Evolutionary conservation across 2,888 invertebrate species (phyloP), one percentile per base, ranked within the genome.

Genomic region (Petrophora chlorosata): DNA sequence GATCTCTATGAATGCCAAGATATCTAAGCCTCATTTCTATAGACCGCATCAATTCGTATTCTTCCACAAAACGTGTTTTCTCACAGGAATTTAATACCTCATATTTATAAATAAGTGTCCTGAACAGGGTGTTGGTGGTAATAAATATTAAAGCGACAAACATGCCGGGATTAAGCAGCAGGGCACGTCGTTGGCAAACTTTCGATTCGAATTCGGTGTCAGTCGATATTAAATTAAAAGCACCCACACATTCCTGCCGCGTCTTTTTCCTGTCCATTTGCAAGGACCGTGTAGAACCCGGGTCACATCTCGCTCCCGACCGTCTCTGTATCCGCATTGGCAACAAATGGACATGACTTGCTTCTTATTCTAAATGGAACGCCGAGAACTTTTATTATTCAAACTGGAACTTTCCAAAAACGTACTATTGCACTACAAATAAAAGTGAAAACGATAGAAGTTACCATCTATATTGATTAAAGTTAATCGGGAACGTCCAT

Each of bases 221-320:
- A 85, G 86, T 82, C 85, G 80, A 87, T 89, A 89, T 89, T 89
- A 89, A 90, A 89, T 90, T 89, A 89, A 89, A 89, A 87, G 85
- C 77, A 85, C 87, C 89, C 87, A 88, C 86, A 85, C 85, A 87
- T 87, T 89, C 88, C 82, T 79, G 68, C 63, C 88, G 85, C 84
- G 85, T 85, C 87, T 89, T 89, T 89, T 90, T 89, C 90, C 88
- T 90, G 90, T 89, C 90, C 90, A 90, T 90, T 90, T 89, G 85
- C 85, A 82, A 86, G 85, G 86, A 79, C 86, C 84, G 82, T 87
- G 85, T 86, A 85, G 82, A 82, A 79, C 73, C 72, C 82, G 79
- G 82, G 85, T 87, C 87, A 81, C 86, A 85, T 85, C 83, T 76
- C 80, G 81, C 71, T 73, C 62, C 76, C 68, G 74, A 73, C 82